Percentiles rank a stretch among this genome's conserved stretches.
phyloP scores from a whole-genome alignment of 1,140 invertebrate genomes.

The Theocolax elegans region DNA sequence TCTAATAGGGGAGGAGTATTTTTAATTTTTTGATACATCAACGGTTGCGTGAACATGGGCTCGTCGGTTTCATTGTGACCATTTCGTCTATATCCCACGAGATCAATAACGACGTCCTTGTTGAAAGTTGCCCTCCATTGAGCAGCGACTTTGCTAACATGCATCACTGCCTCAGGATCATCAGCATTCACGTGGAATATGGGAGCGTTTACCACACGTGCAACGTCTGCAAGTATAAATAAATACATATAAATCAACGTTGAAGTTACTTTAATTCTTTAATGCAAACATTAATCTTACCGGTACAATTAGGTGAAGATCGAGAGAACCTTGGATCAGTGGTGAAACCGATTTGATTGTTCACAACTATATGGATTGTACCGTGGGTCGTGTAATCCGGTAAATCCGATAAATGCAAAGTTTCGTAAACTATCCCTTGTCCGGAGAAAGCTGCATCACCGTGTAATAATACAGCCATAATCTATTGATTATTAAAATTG shows the following conservation, averaged over 20 bases:
- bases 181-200: conserved; percentile 96
- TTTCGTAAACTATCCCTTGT: conserved; percentile 91
- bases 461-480: conserved; percentile 83
- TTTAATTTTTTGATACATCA: conserved; percentile 82
- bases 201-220: conserved; percentile 87
- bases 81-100: conserved; percentile 87
- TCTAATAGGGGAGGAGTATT: too few relatives aligned
- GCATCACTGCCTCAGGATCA: conserved; percentile 89
- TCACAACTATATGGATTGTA: conserved; percentile 89
- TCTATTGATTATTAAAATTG: conserved; percentile 99
- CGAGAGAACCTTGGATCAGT: conserved; percentile 85
- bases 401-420: conserved; percentile 86
- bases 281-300: too few relatives aligned
- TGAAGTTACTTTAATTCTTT: neutral
- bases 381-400: conserved; percentile 89
- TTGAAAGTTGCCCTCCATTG: conserved; percentile 77
- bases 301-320: conserved; percentile 74
- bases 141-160: conserved; percentile 85
- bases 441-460: conserved; percentile 91
- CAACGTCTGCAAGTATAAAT: too few relatives aligned
- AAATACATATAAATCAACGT: too few relatives aligned
- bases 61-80: conserved; percentile 96
- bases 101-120: conserved; percentile 92
- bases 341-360: conserved; percentile 93
- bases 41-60: conserved; percentile 93